Conservation (phyloP, 1,140 invertebrate genomes). For the Battus philenor region DNA sequence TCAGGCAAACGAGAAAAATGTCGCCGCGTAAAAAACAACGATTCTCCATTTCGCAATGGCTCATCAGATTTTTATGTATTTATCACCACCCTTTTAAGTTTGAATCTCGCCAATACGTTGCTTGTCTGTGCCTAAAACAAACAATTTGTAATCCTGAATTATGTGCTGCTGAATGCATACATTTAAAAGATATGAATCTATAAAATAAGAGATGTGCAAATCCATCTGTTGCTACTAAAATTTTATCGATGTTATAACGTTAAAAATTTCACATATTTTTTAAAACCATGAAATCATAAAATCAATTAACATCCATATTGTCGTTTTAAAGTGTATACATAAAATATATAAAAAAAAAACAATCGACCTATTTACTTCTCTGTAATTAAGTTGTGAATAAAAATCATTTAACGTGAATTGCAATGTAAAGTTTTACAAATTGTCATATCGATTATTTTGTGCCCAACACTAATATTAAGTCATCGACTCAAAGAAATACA, state of each 20-base stretch:
- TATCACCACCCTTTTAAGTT: constrained; percentile 60
- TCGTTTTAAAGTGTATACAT: too few species aligned
- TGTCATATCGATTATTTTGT: constrained; percentile 27
- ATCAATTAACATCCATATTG: too few species aligned
- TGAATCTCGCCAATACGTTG: constrained; percentile 58
- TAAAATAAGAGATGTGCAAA: constrained; percentile 46
- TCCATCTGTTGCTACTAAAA: constrained; percentile 15
- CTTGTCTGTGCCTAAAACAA: constrained; percentile 70
- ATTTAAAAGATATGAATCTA: constrained; percentile 73
- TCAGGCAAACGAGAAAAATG: constrained; percentile 61
- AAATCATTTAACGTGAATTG: too few species aligned
- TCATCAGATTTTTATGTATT: constrained; percentile 65
- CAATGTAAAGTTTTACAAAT: too few species aligned
- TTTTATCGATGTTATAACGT: constrained; percentile 38
- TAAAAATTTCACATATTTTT: constrained; percentile 2
- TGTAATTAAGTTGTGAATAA: too few species aligned
- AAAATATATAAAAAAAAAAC: too few species aligned
- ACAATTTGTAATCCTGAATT: constrained; percentile 75
- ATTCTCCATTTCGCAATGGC: constrained; percentile 51
- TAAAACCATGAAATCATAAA: too few species aligned
- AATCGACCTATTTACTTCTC: background rate
- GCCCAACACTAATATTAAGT: constrained; percentile 60
- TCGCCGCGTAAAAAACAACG: constrained; percentile 39
- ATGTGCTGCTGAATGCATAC: constrained; percentile 73
- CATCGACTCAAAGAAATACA: constrained; percentile 61